A percentile compares a stretch with the other conserved stretches of the same genome.
Conservation (phyloP, 1,140 invertebrate genomes). For the Panagrolaimus sp. region DNA sequence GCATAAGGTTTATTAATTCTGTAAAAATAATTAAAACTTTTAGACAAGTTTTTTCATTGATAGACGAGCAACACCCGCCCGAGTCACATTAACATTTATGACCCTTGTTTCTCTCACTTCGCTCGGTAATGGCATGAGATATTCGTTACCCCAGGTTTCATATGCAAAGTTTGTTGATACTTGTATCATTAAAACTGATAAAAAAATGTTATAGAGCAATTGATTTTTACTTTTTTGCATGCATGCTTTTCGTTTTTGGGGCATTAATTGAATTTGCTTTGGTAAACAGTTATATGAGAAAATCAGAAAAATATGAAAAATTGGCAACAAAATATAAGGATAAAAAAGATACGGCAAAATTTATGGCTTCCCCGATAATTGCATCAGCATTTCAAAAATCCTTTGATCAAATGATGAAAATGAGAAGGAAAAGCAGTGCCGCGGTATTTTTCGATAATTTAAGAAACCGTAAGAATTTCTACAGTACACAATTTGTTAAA, state of each 20-base stretch:
- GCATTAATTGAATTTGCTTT: conserved; percentile 54
- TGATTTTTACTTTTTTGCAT: conserved; percentile 54
- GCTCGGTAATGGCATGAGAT: conserved; percentile 53
- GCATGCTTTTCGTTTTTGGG: conserved; percentile 57
- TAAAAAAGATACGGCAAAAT: conserved; percentile 1
- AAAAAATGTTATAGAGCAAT: conserved; percentile 35
- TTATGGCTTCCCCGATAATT: background rate
- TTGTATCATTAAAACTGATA: conserved; percentile 3
- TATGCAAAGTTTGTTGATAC: conserved; percentile 29
- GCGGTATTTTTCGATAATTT: background rate
- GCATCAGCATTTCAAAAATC: background rate
- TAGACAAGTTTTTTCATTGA: conserved; percentile 3
- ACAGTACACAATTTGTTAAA: background rate
- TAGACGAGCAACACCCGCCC: conserved; percentile 74
- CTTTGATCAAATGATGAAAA: background rate
- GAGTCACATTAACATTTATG: conserved; percentile 59
- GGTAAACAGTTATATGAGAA: conserved; percentile 46
- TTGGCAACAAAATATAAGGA: conserved; percentile 10
- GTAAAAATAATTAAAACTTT: background rate
- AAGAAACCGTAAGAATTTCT: background rate
- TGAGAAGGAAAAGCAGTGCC: background rate
- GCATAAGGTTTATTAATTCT: conserved; percentile 73
- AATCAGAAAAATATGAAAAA: conserved; percentile 16
- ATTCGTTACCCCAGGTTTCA: conserved; percentile 57
- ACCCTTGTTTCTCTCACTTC: conserved; percentile 60